These are phyloP conservation scores for Ceyx cyanopectus DNA, from an alignment of 2,113 vertebrate genomes.

Conservation along the genomic window DNA sequence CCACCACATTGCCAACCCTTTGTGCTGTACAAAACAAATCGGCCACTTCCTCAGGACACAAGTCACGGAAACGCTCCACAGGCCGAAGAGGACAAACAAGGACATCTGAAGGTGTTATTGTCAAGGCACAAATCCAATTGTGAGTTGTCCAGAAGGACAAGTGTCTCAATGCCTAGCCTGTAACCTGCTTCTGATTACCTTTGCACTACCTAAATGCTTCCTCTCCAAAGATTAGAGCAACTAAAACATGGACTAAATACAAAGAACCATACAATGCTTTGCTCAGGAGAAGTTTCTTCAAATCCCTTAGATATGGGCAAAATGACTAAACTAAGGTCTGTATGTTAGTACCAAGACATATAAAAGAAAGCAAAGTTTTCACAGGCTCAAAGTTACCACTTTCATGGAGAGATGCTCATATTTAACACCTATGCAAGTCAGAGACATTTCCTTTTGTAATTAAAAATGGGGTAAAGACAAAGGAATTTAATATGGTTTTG, in stretches of 20 bases:
- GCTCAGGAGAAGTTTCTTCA: neutral
- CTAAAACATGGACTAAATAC: neutral
- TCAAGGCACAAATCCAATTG: slow-evolving; percentile 74
- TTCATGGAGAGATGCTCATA: neutral
- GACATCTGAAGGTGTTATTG: slow-evolving; percentile 79
- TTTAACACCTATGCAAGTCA: neutral
- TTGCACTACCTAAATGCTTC: neutral
- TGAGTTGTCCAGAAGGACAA: neutral
- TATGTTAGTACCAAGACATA: neutral
- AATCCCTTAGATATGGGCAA: neutral
- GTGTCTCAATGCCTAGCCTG: neutral
- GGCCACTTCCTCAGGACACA: slow-evolving; percentile 84
- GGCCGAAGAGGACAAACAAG: slow-evolving; percentile 88
- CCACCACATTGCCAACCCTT: slow-evolving; percentile 83
- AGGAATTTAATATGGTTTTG: neutral
- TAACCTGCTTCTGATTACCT: neutral
- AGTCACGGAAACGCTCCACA: slow-evolving; percentile 87
- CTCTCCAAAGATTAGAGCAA: neutral
- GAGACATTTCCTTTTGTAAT: neutral
- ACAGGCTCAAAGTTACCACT: neutral
- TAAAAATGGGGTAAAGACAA: neutral
- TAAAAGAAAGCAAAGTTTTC: neutral
- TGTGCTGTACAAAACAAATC: slow-evolving; percentile 86
- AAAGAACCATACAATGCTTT: neutral
- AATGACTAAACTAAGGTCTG: neutral